A percentile compares a stretch with the other conserved stretches of the same genome.
Conservation (phyloP, 2,888 invertebrate species). For the Pedicia rivosa region DNA sequence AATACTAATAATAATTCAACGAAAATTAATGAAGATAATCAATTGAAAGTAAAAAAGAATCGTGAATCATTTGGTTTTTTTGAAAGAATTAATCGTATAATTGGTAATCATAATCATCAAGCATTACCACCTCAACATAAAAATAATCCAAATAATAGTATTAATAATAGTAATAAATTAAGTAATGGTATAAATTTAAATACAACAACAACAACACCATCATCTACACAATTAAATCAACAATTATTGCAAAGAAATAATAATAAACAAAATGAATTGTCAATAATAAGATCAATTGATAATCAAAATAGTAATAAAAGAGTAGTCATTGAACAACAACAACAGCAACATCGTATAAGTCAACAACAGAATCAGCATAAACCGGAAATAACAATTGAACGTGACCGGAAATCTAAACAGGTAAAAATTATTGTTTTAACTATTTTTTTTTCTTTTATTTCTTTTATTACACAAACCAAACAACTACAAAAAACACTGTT, state of each 20-base stretch:
- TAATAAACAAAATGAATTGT: background rate
- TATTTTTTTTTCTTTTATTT: slow-evolving; percentile 1
- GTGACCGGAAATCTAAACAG: slow-evolving; percentile 12
- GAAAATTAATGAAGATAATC: no score
- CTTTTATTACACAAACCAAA: no score
- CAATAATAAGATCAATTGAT: background rate
- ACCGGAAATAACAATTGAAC: slow-evolving; percentile 8
- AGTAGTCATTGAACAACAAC: slow-evolving; percentile 2
- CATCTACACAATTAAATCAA: background rate
- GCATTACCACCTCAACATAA: background rate
- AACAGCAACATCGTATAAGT: background rate
- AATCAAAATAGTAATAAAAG: background rate
- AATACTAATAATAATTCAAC: background rate
- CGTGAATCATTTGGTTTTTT: slow-evolving; percentile 10
- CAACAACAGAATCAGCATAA: slow-evolving; percentile 4
- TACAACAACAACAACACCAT: background rate
- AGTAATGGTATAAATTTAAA: background rate
- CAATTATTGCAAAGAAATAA: background rate
- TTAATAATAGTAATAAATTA: background rate
- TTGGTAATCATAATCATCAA: slow-evolving; percentile 7
- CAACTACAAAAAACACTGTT: no score
- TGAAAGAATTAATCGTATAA: slow-evolving; percentile 11
- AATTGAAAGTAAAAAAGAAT: slow-evolving; percentile 5
- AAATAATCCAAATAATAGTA: slow-evolving; percentile 1
- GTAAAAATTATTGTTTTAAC: slow-evolving; percentile 9